Evolutionary conservation across 2,797 vertebrate species (phyloP).

Genomic region (Myripristis jacobus): DNA sequence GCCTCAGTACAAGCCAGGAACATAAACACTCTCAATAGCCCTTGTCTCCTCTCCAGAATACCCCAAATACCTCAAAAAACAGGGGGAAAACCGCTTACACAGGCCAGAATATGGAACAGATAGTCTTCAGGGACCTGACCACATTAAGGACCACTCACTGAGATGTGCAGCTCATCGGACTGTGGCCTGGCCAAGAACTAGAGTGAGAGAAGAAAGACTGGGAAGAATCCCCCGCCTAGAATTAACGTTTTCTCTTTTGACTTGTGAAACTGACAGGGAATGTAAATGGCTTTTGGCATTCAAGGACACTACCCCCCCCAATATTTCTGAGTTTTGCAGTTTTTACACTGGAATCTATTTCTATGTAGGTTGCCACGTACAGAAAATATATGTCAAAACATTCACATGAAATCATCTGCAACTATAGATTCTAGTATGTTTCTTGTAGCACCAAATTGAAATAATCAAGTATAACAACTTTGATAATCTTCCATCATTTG

Average conservation of each 20-base stretch:
- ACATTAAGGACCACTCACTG: constrained; percentile 60
- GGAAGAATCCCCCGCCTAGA: not conserved
- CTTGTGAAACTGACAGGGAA: not conserved
- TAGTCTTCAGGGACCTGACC: constrained; percentile 59
- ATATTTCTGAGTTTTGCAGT: not conserved
- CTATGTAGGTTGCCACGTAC: not conserved
- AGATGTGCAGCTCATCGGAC: constrained; percentile 46
- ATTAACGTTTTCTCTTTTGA: constrained; percentile 1
- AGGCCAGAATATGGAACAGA: constrained; percentile 58
- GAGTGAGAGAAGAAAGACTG: not conserved
- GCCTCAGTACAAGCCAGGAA: constrained; percentile 71
- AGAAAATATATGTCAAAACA: no score
- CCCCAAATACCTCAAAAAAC: constrained; percentile 69
- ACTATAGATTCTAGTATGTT: no score
- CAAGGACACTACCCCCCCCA: not conserved
- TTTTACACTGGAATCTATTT: not conserved
- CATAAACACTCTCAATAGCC: constrained; percentile 79
- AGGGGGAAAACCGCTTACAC: constrained; percentile 45
- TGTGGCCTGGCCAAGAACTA: constrained; percentile 28
- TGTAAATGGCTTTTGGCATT: not conserved
- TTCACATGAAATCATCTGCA: no score
- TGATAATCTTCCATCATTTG: no score
- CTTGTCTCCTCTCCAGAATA: constrained; percentile 75
- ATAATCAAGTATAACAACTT: no score
- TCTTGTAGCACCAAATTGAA: no score